Evolutionary conservation across 2,113 vertebrate genomes (phyloP).

Genomic region (Amia ocellicauda): DNA sequence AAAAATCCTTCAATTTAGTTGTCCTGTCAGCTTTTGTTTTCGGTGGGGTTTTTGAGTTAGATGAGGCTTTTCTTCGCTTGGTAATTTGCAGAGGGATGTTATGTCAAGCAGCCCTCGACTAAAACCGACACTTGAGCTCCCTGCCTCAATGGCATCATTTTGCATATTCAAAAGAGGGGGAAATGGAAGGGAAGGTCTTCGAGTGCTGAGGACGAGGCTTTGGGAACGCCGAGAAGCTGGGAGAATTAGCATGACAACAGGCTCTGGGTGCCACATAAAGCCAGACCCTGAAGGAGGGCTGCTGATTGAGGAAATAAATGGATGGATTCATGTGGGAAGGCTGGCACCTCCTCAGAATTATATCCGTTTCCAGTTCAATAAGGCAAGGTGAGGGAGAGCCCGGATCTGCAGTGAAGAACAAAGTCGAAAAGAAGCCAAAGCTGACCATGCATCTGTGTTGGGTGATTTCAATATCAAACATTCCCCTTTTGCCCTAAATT

Average conservation of each 20-base stretch:
- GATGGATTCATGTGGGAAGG: background rate
- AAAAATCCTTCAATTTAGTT: too few species aligned
- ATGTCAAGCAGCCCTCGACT: slow-evolving; percentile 7
- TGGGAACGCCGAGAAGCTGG: background rate
- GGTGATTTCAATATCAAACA: too few species aligned
- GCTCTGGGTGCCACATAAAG: too few species aligned
- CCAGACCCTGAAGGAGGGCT: background rate
- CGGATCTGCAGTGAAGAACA: too few species aligned
- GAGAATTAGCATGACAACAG: background rate
- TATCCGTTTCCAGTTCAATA: background rate
- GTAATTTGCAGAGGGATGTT: background rate
- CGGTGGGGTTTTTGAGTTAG: too few species aligned
- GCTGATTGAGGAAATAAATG: background rate
- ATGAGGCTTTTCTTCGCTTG: background rate
- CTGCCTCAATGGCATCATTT: background rate
- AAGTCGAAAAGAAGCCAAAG: too few species aligned
- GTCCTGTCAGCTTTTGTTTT: too few species aligned
- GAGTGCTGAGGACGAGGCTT: background rate
- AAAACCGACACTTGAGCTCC: background rate
- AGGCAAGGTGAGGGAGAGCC: too few species aligned
- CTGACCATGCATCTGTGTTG: too few species aligned
- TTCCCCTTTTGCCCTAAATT: too few species aligned
- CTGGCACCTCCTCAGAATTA: background rate
- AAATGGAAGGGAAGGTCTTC: background rate
- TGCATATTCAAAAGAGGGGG: background rate